Evolutionary conservation across 2,113 vertebrate species (phyloP), one percentile per base, ranked within the genome.

Genomic region (Nothoprocta pentlandii): DNA sequence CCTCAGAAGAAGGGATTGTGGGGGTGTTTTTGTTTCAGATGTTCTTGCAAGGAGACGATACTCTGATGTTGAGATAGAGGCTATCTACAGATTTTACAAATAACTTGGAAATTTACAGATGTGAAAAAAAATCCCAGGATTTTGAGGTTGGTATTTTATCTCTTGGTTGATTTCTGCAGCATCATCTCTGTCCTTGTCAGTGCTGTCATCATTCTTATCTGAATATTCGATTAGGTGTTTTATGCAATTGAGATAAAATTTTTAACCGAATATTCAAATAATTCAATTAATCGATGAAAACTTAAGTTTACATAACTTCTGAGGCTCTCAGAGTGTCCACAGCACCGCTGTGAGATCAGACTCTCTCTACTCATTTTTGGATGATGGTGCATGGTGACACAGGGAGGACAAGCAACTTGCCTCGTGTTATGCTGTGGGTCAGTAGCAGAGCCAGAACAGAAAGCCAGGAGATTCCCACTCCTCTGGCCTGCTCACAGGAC

Each of bases 181-280:
- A 83, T 96, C 94, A 96, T 97, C 95, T 95, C 86, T 95, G 90
- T 95, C 94, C 93, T 95, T 96, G 93, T 94, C 96, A 96, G 89
- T 97, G 94, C 41, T 94, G 94, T 89, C 95, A 97, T 96, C 96
- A 71, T 92, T 96, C 95, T 97, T 97, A 97, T 73, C 80, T 90
- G 78, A 97, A 97, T 96, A 97, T 97, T 97, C 94, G 90, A 97
- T 97, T 97, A 89, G 85, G 5, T 0, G 12, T 1, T 26, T 78
- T 94, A 94, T 58, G 74, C 20, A 94, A 96, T 0, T 3, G 80
- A 95, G 41, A 80, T 44, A 73, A 41, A 56, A 84, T 79, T 93
- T 96, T 90, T 96, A 97, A 97, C 92, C 93, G 90, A 97, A 97
- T 97, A 97, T 97, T 97, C 80, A 23, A 96, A 94, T 97, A 97